These are phyloP conservation scores for Hemibagrus wyckioides DNA, from an alignment of 2,113 vertebrate species.

Conservation along the genomic window DNA sequence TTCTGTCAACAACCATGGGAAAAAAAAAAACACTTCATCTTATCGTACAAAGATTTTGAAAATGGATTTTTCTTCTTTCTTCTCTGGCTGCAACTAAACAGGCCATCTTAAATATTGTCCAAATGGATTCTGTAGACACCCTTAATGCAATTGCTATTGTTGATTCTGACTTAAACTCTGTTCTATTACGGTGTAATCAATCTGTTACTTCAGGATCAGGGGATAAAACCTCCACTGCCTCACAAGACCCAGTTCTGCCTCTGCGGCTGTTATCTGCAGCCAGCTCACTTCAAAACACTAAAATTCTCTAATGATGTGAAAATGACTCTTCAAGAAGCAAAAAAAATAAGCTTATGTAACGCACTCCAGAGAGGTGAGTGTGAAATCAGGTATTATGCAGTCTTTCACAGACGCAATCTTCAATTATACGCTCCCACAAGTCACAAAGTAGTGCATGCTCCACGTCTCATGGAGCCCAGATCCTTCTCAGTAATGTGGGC, in stretches of 20 bases:
- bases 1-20: not conserved
- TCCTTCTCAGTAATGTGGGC: not conserved
- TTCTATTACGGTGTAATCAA: not conserved
- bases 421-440: slow-evolving; percentile 8
- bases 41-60: not conserved
- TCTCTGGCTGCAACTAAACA: not conserved
- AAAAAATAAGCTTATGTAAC: slow-evolving; percentile 20
- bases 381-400: slow-evolving; percentile 28
- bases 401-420: slow-evolving; percentile 10
- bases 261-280: not conserved
- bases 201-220: not conserved
- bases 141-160: slow-evolving; percentile 10
- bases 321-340: slow-evolving; percentile 15
- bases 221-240: not conserved
- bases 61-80: not conserved
- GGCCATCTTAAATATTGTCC: not conserved
- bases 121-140: slow-evolving; percentile 1
- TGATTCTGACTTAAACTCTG: not conserved
- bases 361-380: slow-evolving; percentile 14
- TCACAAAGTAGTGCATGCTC: not conserved
- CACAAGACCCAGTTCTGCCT: slow-evolving; percentile 4
- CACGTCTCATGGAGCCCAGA: not conserved
- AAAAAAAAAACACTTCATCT: not conserved
- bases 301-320: slow-evolving; percentile 31
- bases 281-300: slow-evolving; percentile 3